Evolutionary conservation across 2,888 invertebrate species (phyloP), one percentile per base, ranked within the genome.

Genomic region (Shargacucullia verbasci): DNA sequence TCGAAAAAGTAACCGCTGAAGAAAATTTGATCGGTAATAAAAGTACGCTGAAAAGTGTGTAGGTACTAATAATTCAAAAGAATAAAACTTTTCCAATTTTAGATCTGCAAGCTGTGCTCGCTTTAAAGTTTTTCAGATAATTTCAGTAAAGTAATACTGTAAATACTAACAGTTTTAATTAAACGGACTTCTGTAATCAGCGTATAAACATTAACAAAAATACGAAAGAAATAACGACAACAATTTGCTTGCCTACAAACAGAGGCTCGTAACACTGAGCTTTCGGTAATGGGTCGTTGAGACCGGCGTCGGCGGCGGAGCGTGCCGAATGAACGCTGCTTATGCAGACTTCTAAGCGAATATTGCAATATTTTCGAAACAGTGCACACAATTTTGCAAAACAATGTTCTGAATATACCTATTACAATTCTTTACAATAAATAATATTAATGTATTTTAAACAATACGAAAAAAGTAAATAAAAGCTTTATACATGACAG

Each of bases 221-320:
- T 11, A 15, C n/a, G n/a, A 15, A 47, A 29, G 1, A 29, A 49
- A 47, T 58, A 67, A 20, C 20, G 4, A 20, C 2, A 20, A 20
- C 20, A 71, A 39, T 14, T 20, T 40, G 45, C 12, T 25, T 55
- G 37, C 39, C 4, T 20, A 20, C 14, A 39, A 52, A 39, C 12
- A 35, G 9, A n/a, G 12, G 41, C 40, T 52, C 20, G 45, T 48
- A 67, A 58, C 55, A 53, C 38, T 56, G 52, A 43, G 20, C 20
- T 37, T 14, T 48, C 15, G n/a, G 47, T 59, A 64, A 64, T 52
- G 47, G 44, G 64, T 64, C 47, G 48, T 69, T 41, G 20, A 20
- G 20, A 20, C 20, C 20, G 2, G 20, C 2, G 2, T 2, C 20
- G 20, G 20, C 20, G 20, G 20, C 20, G 20, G 38, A 27, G 20